phyloP scores from a whole-genome alignment of 2,113 vertebrate species.

The Todiramphus saurophagus region DNA sequence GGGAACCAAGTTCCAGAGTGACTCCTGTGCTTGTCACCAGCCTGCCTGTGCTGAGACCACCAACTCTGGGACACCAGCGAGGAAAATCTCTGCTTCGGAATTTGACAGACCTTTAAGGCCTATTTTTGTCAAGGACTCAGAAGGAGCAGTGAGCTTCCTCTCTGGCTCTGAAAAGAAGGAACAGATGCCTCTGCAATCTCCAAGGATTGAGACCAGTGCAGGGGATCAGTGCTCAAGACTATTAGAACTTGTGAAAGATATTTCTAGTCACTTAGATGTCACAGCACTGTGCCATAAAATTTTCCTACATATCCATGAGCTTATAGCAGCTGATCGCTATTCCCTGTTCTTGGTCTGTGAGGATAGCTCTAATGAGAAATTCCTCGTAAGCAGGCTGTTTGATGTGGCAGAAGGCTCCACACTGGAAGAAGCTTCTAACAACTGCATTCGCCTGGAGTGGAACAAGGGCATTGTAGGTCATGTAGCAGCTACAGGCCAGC shows the following conservation, averaged over 20 bases:
- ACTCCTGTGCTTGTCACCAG: conserved; percentile 71
- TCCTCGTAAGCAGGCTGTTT: conserved; percentile 91
- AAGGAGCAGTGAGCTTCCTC: conserved; percentile 91
- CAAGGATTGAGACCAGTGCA: conserved; percentile 70
- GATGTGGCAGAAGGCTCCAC: conserved; percentile 96
- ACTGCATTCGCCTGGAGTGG: conserved; percentile 93
- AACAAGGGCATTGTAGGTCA: conserved; percentile 99
- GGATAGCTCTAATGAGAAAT: conserved; percentile 96
- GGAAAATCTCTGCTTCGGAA: conserved; percentile 96
- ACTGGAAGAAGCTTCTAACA: conserved; percentile 92
- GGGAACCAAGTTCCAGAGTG: conserved; percentile 68
- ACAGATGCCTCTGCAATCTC: conserved; percentile 81
- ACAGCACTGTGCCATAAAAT: conserved; percentile 96
- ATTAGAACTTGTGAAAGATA: conserved; percentile 94
- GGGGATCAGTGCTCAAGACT: conserved; percentile 88
- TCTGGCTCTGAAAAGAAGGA: conserved; percentile 83
- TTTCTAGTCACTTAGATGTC: conserved; percentile 95
- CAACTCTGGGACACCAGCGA: conserved; percentile 80
- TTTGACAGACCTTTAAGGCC: conserved; percentile 94
- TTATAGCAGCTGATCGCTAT: conserved; percentile 93
- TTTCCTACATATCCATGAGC: conserved; percentile 94
- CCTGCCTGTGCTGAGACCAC: conserved; percentile 63
- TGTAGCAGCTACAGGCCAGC: conserved; percentile 89
- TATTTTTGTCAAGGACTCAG: conserved; percentile 92
- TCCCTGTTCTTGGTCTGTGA: conserved; percentile 95